phyloP scores from a whole-genome alignment of 2,113 vertebrate genomes.

The Willisornis vidua region DNA sequence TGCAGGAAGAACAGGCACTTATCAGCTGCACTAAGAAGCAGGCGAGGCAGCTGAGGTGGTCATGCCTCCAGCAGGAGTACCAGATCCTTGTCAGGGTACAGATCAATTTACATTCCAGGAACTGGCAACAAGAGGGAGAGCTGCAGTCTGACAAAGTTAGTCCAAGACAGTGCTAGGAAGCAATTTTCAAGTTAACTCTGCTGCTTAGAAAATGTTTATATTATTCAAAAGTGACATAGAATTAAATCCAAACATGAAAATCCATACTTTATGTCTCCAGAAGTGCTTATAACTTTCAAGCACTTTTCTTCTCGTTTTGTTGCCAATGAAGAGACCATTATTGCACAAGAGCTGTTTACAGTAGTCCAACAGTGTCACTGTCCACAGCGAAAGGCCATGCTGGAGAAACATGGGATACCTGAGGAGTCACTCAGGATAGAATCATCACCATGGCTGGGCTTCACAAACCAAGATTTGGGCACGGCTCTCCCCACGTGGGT shows the following conservation, averaged over 20 bases:
- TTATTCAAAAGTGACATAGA: not conserved
- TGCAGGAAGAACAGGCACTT: not conserved
- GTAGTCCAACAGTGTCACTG: not conserved
- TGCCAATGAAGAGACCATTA: not conserved
- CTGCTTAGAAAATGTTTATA: not conserved
- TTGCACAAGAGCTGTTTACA: not conserved
- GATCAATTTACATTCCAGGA: not conserved
- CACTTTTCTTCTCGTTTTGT: not conserved
- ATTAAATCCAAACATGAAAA: not conserved
- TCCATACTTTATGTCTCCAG: not conserved
- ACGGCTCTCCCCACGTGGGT: too few species aligned
- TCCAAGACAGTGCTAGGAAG: not conserved
- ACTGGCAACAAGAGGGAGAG: not conserved
- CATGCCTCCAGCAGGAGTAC: not conserved
- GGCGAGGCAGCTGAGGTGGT: not conserved
- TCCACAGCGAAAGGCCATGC: fast-evolving
- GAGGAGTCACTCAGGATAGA: not conserved
- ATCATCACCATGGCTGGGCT: too few species aligned
- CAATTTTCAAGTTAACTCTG: not conserved
- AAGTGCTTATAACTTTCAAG: not conserved
- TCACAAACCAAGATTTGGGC: too few species aligned
- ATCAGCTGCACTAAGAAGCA: not conserved
- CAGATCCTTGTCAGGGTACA: fast-evolving
- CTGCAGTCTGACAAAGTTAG: not conserved
- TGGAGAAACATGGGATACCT: fast-evolving